phyloP scores from a whole-genome alignment of 2,113 vertebrate species.

The Platysternon megacephalum region DNA sequence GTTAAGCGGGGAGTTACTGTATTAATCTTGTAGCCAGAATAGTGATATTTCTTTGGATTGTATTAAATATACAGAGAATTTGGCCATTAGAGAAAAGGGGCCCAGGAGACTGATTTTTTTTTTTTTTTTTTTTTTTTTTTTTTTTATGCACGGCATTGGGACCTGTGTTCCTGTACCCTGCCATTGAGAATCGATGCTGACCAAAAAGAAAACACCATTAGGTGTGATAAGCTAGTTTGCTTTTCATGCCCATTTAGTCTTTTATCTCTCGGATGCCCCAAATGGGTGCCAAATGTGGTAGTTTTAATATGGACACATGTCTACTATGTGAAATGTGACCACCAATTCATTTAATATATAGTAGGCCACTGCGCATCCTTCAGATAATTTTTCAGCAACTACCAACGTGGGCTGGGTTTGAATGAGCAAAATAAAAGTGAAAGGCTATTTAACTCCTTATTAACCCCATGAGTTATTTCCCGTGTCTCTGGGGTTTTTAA shows the following conservation, averaged over 20 bases:
- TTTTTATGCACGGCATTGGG: not conserved
- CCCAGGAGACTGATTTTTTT: not conserved
- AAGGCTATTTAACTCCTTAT: not conserved
- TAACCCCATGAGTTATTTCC: not conserved
- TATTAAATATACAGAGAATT: not conserved
- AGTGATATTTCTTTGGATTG: not conserved
- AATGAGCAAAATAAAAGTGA: slow-evolving; percentile 24
- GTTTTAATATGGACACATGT: not conserved
- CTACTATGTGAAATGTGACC: not conserved
- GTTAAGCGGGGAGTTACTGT: no score
- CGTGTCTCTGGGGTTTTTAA: not conserved
- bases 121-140: not conserved
- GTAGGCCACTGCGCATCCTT: not conserved
- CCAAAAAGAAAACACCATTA: not conserved
- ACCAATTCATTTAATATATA: not conserved
- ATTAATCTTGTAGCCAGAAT: not conserved
- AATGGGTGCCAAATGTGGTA: not conserved
- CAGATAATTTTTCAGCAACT: slow-evolving; percentile 32
- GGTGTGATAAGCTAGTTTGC: not conserved
- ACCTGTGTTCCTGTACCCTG: not conserved
- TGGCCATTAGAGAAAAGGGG: not conserved
- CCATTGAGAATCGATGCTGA: not conserved
- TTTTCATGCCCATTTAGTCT: accelerated
- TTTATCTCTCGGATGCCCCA: not conserved
- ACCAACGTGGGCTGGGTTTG: slow-evolving; percentile 13